Percentiles rank a stretch among this genome's conserved stretches.
phyloP scores from a whole-genome alignment of 2,888 invertebrate genomes.

The Caenorhabditis afra region DNA sequence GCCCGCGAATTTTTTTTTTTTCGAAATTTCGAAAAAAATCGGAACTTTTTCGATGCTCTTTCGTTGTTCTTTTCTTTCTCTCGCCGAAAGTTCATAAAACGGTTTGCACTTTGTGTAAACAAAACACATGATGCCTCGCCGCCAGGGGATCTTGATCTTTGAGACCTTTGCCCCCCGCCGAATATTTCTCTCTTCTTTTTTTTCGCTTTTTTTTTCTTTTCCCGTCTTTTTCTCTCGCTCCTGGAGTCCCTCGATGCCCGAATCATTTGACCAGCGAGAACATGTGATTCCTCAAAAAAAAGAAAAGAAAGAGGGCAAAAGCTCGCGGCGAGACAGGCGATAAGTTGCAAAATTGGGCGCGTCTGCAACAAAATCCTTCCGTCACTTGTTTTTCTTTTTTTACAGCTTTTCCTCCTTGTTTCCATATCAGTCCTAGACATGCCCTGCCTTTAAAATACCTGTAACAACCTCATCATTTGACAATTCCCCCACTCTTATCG shows the following conservation, averaged over 20 bases:
- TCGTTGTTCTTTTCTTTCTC: conserved; percentile 7
- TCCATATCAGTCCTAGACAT: conserved; percentile 43
- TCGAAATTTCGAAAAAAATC: no score
- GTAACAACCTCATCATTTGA: conserved; percentile 1
- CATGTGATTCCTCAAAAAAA: conserved; percentile 26
- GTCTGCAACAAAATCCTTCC: background rate
- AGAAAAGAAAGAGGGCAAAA: background rate
- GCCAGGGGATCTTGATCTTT: conserved; percentile 35
- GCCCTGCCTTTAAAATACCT: background rate
- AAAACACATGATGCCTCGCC: conserved; percentile 18
- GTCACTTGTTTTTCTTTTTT: background rate
- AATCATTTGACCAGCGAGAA: conserved; percentile 33
- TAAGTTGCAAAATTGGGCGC: background rate
- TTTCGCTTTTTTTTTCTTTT: conserved; percentile 2
- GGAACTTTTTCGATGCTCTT: background rate
- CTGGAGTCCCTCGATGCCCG: no score
- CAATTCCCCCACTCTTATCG: conserved; percentile 18
- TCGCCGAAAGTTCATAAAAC: conserved; percentile 48
- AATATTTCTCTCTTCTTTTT: background rate
- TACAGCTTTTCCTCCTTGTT: background rate
- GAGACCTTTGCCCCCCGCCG: conserved; percentile 27
- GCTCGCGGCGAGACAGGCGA: background rate
- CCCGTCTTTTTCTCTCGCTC: conserved; percentile 11
- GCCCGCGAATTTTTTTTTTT: no score
- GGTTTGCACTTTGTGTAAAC: conserved; percentile 53